Evolutionary conservation across 2,888 invertebrate species (phyloP).

Genomic region (Aporophyla lueneburgensis): DNA sequence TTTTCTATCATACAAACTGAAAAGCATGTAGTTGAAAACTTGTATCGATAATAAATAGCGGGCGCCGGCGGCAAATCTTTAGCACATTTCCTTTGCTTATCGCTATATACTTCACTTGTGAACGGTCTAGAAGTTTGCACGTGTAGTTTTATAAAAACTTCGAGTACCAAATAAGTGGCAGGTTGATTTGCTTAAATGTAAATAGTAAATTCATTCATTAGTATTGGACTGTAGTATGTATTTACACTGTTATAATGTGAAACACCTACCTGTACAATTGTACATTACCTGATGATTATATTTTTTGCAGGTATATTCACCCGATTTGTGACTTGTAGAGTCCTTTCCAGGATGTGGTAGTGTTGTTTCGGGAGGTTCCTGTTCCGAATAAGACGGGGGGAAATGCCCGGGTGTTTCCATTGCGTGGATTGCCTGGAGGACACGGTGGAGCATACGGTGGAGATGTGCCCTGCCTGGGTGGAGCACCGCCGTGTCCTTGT

Average conservation of each 20-base stretch:
- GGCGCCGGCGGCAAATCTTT: conserved; percentile 51
- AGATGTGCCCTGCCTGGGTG: too few relatives aligned
- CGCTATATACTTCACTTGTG: conserved; percentile 38
- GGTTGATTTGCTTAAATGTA: background rate
- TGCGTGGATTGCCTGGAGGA: too few relatives aligned
- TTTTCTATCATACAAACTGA: conserved; percentile 62
- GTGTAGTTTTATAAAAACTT: conserved; percentile 21
- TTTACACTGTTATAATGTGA: background rate
- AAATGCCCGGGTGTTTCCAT: too few relatives aligned
- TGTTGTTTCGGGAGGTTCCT: too few relatives aligned
- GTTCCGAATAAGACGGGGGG: too few relatives aligned
- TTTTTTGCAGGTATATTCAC: background rate
- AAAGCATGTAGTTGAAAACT: conserved; percentile 74
- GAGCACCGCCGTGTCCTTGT: too few relatives aligned
- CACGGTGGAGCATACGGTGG: too few relatives aligned
- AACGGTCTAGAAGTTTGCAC: conserved; percentile 34
- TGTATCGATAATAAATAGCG: conserved; percentile 75
- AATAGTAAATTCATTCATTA: background rate
- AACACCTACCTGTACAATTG: background rate
- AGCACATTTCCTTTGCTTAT: conserved; percentile 51
- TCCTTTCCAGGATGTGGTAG: too few relatives aligned
- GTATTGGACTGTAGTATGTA: background rate
- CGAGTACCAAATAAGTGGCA: background rate
- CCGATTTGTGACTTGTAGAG: too few relatives aligned
- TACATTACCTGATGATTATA: background rate